phyloP scores from a whole-genome alignment of 2,888 invertebrate species.

The Danaus chrysippus region DNA sequence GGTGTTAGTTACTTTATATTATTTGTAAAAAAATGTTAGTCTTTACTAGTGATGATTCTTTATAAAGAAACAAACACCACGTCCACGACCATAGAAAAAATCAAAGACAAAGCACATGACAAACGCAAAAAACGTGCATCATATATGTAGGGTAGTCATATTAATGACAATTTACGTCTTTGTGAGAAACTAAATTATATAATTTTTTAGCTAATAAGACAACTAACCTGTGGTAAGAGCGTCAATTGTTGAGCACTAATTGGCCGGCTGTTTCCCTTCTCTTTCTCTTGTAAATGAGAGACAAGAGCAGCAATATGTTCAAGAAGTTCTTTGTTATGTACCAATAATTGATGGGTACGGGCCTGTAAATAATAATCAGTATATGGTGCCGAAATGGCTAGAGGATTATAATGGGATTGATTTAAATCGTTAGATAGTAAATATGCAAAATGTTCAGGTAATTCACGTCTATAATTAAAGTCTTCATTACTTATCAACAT shows the following conservation, averaged over 20 bases:
- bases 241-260: slow-evolving; percentile 80
- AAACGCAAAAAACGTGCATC: slow-evolving; percentile 8
- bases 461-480: too few relatives aligned
- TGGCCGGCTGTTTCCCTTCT: slow-evolving; percentile 79
- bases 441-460: too few relatives aligned
- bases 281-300: slow-evolving; percentile 91
- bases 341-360: slow-evolving; percentile 94
- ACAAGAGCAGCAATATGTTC: slow-evolving; percentile 97
- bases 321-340: slow-evolving; percentile 96
- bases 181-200: too few relatives aligned
- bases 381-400: neutral
- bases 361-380: slow-evolving; percentile 65
- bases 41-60: neutral
- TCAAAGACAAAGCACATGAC: neutral
- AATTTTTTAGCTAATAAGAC: neutral
- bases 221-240: slow-evolving; percentile 83
- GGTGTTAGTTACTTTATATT: too few relatives aligned
- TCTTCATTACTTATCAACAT: too few relatives aligned
- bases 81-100: neutral
- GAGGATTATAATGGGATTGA: too few relatives aligned
- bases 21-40: too few relatives aligned
- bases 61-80: neutral
- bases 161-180: too few relatives aligned
- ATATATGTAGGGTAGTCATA: neutral
- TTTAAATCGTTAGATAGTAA: too few relatives aligned